Conservation (phyloP, 2,113 vertebrate species). For the Nyctibius bracteatus region DNA sequence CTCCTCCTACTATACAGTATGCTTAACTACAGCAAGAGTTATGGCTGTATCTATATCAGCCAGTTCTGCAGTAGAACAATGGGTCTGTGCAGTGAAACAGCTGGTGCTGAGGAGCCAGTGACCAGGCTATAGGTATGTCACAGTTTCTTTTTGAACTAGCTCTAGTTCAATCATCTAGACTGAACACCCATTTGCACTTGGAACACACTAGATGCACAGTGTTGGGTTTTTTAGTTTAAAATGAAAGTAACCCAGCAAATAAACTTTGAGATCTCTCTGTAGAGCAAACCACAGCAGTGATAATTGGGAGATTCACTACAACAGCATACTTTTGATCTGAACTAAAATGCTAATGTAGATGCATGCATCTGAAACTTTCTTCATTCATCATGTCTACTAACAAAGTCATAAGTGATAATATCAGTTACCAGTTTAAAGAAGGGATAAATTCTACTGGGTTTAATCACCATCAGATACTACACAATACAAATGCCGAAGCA, state of each 20-base stretch:
- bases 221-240: not conserved
- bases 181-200: not conserved
- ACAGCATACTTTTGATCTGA: not conserved
- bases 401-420: accelerated
- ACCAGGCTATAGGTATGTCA: not conserved
- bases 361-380: not conserved
- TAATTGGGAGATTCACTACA: not conserved
- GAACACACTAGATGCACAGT: not conserved
- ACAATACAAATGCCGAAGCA: not conserved
- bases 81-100: not conserved
- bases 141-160: not conserved
- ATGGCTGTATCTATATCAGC: not conserved
- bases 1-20: not conserved
- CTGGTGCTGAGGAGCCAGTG: not conserved
- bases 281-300: not conserved
- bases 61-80: not conserved
- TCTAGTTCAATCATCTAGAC: not conserved
- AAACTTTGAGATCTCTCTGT: not conserved
- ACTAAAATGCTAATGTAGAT: not conserved
- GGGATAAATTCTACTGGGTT: not conserved
- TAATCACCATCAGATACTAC: not conserved
- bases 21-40: not conserved
- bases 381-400: not conserved
- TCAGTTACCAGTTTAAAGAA: not conserved
- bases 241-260: not conserved